Evolutionary conservation across 2,888 invertebrate species (phyloP), one percentile per base, ranked within the genome.

Genomic region (Ormyrus rosae): DNA sequence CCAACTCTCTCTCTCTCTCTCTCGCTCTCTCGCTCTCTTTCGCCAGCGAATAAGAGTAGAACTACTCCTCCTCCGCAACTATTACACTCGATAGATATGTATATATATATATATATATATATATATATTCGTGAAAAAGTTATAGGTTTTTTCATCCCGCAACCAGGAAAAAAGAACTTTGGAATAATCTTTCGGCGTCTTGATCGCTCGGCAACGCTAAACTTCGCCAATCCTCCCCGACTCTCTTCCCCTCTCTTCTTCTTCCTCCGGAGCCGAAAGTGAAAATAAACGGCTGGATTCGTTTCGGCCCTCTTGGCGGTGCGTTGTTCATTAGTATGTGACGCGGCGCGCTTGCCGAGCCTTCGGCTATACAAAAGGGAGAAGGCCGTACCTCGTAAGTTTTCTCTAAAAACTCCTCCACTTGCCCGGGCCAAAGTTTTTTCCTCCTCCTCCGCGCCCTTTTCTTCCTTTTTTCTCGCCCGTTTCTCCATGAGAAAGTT

Each of bases 311-410:
- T 70, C 70, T 63, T 68, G 45, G 8, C 46, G 6, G 19, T 51
- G 58, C 61, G 60, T 51, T 74, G 77, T 82, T 82, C 80, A 82
- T 82, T 82, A 82, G 82, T 82, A 80, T 77, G 77, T 74, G 77
- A 73, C 82, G 73, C 48, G 60, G 60, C 68, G 51, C 67, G 69
- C 63, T 45, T 45, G 46, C 10, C 53, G 55, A 51, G 58, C 56
- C 50, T 46, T 72, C 53, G 73, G 61, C 13, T 63, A 61, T 70
- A 64, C 60, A 65, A 34, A 34, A 56, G 11, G 45, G 13, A 51
- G 46, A 34, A 34, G 51, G 46, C 11, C 55, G 8, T 56, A 64
- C 50, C 58, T 61, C 67, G 53, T 61, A 64, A 77, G 71, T 81
- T 71, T 58, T 60, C 72, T 77, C 55, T n/a, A 55, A 75, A 81